Base-by-base conservation (phyloP, 2,888 invertebrate genomes). In the Gymnocheta viridis region DNA sequence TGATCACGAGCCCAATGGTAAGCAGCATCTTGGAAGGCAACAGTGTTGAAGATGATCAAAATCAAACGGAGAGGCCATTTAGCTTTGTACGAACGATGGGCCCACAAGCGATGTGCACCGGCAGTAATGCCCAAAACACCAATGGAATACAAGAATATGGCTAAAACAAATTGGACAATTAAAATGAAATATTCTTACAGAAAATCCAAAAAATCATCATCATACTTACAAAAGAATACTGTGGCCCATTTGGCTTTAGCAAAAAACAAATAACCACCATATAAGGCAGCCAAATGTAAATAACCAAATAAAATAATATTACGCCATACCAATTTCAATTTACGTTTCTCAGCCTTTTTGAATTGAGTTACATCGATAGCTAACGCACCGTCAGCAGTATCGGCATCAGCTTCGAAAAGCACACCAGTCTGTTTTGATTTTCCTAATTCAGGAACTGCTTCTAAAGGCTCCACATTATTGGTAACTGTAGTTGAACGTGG, bases 21-120 rank as follows among this genome's bases (percentile, higher is more conserved):
- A 1, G 94, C 95, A 0, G 95, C 94, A 90, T 96, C 95, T 95
- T 96, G 98, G 92, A 98, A 97, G 69, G 99, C 98, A 44, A 98
- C 90, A 0, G 97, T 96, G 92, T 99, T 98, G 92, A 96, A 96
- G 51, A 96, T 86, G 38, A 96, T 94, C 72, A 99, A 93, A 44
- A 98, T 93, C 7, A 97, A 88, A 87, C 96, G 93, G 0, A 98
- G 93, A 0, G 98, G 99, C 94, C 96, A 95, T 92, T 95, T 97
- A 2, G 98, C 99, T 93, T 98, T 98, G 93, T 98, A 99, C 0
- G 98, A 95, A 89, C 96, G 95, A 93, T 99, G 99, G 0, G 98
- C 94, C 98, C 98, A 99, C 38, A 98, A 94, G 87, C 99, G 94
- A 92, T 99, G 99, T 0, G 97, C 98, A 17, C 99, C 99, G 5